A percentile compares a stretch with the other conserved stretches of the same genome.
phyloP scores from a whole-genome alignment of 37 sponge, comb jelly and placozoan species.

The Aphrocallistes beatrix region DNA sequence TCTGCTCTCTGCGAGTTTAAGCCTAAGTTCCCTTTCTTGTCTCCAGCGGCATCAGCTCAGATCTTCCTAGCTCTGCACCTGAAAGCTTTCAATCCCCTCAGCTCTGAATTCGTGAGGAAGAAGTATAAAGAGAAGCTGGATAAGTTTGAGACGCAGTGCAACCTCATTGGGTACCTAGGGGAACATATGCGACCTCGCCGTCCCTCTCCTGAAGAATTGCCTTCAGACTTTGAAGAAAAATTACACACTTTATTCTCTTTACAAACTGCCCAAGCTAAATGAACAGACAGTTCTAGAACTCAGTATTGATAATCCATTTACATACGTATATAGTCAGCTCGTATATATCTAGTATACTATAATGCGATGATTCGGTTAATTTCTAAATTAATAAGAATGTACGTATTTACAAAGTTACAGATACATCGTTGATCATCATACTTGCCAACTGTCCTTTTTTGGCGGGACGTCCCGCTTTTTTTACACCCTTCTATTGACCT shows the following conservation, averaged over 20 bases:
- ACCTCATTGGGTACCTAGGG: slow-evolving; percentile 57
- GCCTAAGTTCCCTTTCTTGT: slow-evolving; percentile 79
- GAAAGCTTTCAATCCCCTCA: slow-evolving; percentile 86
- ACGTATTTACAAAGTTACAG: too few relatives aligned
- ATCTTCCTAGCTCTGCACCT: slow-evolving; percentile 72
- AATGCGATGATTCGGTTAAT: too few relatives aligned
- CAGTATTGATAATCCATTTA: too few relatives aligned
- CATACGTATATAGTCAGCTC: too few relatives aligned
- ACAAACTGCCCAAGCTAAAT: slow-evolving; percentile 1
- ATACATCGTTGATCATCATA: too few relatives aligned
- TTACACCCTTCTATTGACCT: too few relatives aligned
- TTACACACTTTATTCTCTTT: slow-evolving; percentile 37
- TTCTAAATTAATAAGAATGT: too few relatives aligned
- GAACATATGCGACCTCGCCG: slow-evolving; percentile 37
- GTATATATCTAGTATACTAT: too few relatives aligned
- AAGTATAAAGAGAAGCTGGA: slow-evolving; percentile 77
- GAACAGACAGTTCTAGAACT: not conserved
- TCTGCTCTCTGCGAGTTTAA: slow-evolving; percentile 69
- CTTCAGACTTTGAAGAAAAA: slow-evolving; percentile 44
- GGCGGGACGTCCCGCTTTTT: too few relatives aligned
- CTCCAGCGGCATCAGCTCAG: slow-evolving; percentile 56
- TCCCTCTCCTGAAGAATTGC: slow-evolving; percentile 23
- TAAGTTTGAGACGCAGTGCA: slow-evolving; percentile 67
- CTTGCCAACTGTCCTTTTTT: too few relatives aligned
- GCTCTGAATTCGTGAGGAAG: slow-evolving; percentile 45